These are phyloP conservation scores for Galbula dea DNA, from an alignment of 2,113 vertebrate genomes.

Conservation along the genomic window DNA sequence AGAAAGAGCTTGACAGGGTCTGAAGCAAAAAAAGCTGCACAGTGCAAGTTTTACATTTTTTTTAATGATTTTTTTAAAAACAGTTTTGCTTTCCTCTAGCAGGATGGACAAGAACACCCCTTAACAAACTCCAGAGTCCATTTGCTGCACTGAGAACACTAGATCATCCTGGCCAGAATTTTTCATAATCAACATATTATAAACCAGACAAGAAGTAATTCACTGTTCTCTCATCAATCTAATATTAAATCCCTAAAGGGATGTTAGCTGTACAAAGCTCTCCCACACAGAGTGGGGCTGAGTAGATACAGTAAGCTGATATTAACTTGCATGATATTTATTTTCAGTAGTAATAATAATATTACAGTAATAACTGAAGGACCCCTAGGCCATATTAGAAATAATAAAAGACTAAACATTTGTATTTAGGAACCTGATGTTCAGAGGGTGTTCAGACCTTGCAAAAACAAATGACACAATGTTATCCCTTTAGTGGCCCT, in stretches of 20 bases:
- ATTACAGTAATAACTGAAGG: constrained; percentile 37
- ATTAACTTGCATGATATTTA: constrained; percentile 42
- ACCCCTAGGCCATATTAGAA: background rate
- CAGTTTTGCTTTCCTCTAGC: background rate
- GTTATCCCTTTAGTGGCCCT: background rate
- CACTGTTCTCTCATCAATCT: constrained; percentile 36
- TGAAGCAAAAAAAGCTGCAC: background rate
- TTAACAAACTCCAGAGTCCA: background rate
- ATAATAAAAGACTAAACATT: constrained; percentile 1
- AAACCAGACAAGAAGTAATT: constrained; percentile 50
- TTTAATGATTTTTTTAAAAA: background rate
- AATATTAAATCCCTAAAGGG: constrained; percentile 29
- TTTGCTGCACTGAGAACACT: background rate
- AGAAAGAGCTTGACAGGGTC: background rate
- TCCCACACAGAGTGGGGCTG: background rate
- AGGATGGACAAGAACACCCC: background rate
- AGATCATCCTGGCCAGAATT: background rate
- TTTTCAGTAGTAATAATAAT: constrained; percentile 50
- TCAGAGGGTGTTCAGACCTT: background rate
- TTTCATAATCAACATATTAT: constrained; percentile 51
- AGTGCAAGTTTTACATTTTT: background rate
- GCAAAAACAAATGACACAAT: background rate
- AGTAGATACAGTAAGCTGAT: background rate
- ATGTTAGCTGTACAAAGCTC: constrained; percentile 7
- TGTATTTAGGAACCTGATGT: background rate